Base-by-base conservation (phyloP, 2,888 invertebrate genomes). In the Agonum fuliginosum region DNA sequence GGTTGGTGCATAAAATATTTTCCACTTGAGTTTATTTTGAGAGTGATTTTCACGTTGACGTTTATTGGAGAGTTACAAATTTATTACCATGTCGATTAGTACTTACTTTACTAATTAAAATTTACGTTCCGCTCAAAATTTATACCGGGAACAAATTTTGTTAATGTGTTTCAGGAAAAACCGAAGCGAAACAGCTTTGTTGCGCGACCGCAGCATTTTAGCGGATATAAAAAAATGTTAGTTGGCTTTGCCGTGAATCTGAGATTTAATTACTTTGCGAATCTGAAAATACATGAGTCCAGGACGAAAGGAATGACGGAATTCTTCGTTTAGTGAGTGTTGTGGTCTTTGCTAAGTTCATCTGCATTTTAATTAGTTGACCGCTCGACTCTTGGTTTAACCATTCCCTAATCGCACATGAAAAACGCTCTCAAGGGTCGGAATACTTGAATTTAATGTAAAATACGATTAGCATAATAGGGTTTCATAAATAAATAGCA, bases 71-170 rank as follows among this genome's bases (percentile, higher is more conserved):
- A 24, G 22, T 22, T 51, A 22, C 22, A 24, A 54, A 54, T 54
- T 54, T 54, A 54, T 54, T 54, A 54, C 22, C 24, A 54, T 54
- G 24, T 54, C 54, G 24, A 24, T 27, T 54, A 54, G 54, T 54
- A 54, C 48, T 54, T 54, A 54, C 54, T 54, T 22, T 54, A 54
- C 54, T 54, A 54, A 54, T 54, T 54, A 54, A 54, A 54, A 54
- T 54, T 22, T 24, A 54, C n/a, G 12, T 24, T 54, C n/a, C 54
- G 27, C 54, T 27, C 12, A 54, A 27, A 54, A 24, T 54, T 24
- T 54, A 54, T 54, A n/a, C 54, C 8, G 5, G n/a, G 12, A 24
- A 24, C 27, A 54, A 54, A 54, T 54, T 12, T 22, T n/a, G 22
- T 12, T 54, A 54, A 54, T 54, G 54, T 24, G 22, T 54, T 54